Percentiles rank a stretch among this genome's conserved stretches.
Conservation (phyloP, 2,113 vertebrate genomes). For the Salvator merianae region DNA sequence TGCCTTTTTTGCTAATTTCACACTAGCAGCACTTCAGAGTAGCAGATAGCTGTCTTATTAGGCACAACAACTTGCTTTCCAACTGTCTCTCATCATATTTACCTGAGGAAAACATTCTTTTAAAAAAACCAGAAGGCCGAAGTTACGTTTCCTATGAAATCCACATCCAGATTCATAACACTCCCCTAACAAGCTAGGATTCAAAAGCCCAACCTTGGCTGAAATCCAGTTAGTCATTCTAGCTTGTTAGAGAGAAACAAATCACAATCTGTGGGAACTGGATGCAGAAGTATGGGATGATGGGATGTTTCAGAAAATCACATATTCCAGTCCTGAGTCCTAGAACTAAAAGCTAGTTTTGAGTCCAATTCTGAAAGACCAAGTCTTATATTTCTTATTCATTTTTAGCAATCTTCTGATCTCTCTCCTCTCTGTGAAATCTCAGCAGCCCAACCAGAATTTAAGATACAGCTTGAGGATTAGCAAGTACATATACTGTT, state of each 20-base stretch:
- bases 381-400: not conserved
- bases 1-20: not conserved
- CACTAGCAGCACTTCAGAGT: not conserved
- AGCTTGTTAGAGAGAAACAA: not conserved
- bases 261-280: not conserved
- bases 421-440: not conserved
- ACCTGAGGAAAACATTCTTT: not conserved
- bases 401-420: not conserved
- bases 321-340: not conserved
- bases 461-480: not conserved
- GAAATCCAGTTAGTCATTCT: not conserved
- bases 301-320: too few relatives aligned
- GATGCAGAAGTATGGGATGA: not conserved
- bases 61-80: not conserved
- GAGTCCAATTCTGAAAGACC: too few relatives aligned
- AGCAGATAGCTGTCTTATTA: not conserved
- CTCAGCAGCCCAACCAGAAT: not conserved
- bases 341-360: not conserved
- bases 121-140: not conserved
- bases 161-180: not conserved
- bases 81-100: not conserved
- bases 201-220: not conserved
- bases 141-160: not conserved
- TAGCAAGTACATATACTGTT: not conserved
- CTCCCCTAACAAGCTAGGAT: not conserved